A percentile compares a stretch with the other conserved stretches of the same genome.
Evolutionary conservation across 2,888 invertebrate genomes (phyloP).

Genomic region (Trachelus tabidus): DNA sequence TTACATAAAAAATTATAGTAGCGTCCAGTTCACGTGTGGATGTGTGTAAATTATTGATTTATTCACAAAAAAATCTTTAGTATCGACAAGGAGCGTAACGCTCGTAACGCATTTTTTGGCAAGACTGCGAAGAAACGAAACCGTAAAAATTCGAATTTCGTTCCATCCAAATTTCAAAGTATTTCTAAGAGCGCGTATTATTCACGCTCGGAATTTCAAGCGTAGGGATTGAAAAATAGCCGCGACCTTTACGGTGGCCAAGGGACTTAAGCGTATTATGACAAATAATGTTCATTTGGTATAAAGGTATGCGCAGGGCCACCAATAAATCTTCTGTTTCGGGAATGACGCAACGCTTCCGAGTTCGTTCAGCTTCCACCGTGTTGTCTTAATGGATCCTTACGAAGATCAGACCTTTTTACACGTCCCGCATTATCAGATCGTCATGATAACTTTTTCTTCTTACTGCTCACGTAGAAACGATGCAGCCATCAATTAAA

Average conservation of each 20-base stretch:
- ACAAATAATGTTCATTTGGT: slow-evolving; percentile 6
- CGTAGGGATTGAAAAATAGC: background rate
- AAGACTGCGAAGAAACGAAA: too few species aligned
- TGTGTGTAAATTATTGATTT: too few species aligned
- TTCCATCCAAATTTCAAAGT: too few species aligned
- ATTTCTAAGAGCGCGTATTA: background rate
- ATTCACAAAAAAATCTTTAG: too few species aligned
- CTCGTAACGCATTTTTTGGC: too few species aligned
- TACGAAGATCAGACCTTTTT: slow-evolving; percentile 3
- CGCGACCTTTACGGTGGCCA: background rate
- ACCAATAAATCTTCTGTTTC: background rate
- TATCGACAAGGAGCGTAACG: too few species aligned
- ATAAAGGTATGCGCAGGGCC: background rate
- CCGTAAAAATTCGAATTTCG: too few species aligned
- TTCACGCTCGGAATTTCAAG: background rate
- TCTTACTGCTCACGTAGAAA: background rate
- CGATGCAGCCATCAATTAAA: too few species aligned
- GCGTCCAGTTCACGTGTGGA: too few species aligned
- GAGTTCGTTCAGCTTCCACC: background rate
- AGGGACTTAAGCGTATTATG: slow-evolving; percentile 2
- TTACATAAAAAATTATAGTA: too few species aligned
- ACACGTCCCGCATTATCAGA: background rate
- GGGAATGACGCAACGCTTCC: background rate
- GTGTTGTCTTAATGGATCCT: slow-evolving; percentile 5
- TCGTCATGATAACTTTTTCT: background rate